These are phyloP conservation scores for Nasonovia ribisnigri DNA, from an alignment of 2,888 invertebrate species.

Conservation along the genomic window DNA sequence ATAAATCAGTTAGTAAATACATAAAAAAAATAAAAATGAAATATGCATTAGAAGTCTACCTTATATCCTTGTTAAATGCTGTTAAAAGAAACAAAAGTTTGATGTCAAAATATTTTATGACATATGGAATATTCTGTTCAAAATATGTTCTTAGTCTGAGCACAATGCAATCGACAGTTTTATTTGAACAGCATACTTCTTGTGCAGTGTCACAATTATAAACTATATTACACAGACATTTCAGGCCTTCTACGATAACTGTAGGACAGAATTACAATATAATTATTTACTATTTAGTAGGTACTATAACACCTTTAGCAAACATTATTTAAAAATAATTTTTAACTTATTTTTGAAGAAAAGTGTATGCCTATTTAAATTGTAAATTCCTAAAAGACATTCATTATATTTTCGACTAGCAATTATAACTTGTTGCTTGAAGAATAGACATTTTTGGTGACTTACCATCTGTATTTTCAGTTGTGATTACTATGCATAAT, in stretches of 20 bases:
- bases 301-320: neutral
- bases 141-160: constrained; percentile 79
- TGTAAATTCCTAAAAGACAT: neutral
- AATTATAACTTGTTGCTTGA: too few relatives aligned
- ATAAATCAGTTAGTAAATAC: constrained; percentile 43
- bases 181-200: constrained; percentile 75
- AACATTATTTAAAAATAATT: neutral
- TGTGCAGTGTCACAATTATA: constrained; percentile 81
- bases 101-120: constrained; percentile 88
- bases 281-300: neutral
- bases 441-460: neutral
- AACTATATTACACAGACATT: constrained; percentile 90
- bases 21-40: neutral
- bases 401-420: too few relatives aligned
- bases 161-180: constrained; percentile 79
- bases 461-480: constrained; percentile 55
- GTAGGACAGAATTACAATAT: constrained; percentile 49
- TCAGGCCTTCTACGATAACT: constrained; percentile 82
- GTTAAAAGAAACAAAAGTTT: constrained; percentile 90
- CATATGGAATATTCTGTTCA: constrained; percentile 76
- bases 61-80: constrained; percentile 80
- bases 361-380: neutral
- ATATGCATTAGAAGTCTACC: constrained; percentile 69
- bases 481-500: constrained; percentile 29
- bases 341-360: neutral